phyloP scores from a whole-genome alignment of 2,888 invertebrate species.

The Drosophila buzzatii region DNA sequence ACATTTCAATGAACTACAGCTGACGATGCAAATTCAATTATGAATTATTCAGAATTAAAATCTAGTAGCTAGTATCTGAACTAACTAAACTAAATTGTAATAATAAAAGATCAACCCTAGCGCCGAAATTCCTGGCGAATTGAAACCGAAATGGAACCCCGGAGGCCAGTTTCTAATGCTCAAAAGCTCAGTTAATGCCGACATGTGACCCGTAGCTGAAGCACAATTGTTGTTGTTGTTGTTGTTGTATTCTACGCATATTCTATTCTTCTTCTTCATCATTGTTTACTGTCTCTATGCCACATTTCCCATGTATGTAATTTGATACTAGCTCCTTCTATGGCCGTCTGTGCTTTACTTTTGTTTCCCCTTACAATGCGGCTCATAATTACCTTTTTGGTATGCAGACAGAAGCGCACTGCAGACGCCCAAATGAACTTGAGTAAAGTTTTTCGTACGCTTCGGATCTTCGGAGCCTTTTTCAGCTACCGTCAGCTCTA shows the following conservation, averaged over 20 bases:
- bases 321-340: slow-evolving; percentile 68
- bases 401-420: slow-evolving; percentile 77
- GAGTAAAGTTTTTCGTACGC: slow-evolving; percentile 55
- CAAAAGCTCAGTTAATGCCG: slow-evolving; percentile 55
- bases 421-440: slow-evolving; percentile 65
- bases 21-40: slow-evolving; percentile 3
- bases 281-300: slow-evolving; percentile 51
- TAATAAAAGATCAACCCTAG: slow-evolving; percentile 31
- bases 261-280: slow-evolving; percentile 32
- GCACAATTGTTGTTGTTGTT: slow-evolving; percentile 24
- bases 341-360: slow-evolving; percentile 70
- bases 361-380: slow-evolving; percentile 73
- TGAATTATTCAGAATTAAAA: neutral
- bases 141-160: slow-evolving; percentile 59
- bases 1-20: slow-evolving; percentile 25
- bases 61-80: too few relatives aligned
- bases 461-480: slow-evolving; percentile 23
- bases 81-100: too few relatives aligned
- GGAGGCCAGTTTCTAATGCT: slow-evolving; percentile 57
- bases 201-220: slow-evolving; percentile 49
- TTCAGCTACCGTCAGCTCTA: slow-evolving; percentile 16
- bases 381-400: slow-evolving; percentile 80
- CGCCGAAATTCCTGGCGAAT: slow-evolving; percentile 43
- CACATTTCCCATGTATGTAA: slow-evolving; percentile 71
- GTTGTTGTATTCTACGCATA: slow-evolving; percentile 21